Conservation (phyloP, 2,888 invertebrate genomes). For the Boloria selene region DNA sequence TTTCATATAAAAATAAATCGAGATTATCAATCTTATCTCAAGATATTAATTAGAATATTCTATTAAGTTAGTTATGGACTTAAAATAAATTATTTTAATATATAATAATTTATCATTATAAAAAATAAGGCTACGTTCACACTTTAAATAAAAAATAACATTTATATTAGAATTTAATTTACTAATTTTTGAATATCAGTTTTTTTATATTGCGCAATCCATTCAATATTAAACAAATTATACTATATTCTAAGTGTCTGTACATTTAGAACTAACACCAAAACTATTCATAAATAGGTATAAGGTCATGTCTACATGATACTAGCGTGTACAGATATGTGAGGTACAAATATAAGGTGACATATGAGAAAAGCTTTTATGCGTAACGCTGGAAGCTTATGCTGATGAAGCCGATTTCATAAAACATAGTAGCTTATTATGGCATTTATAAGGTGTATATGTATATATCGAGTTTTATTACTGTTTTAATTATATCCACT, state of each 20-base stretch:
- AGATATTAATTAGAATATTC: too few relatives aligned
- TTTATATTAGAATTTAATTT: too few relatives aligned
- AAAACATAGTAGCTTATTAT: not conserved
- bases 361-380: constrained; percentile 77
- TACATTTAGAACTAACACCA: constrained; percentile 31
- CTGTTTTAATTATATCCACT: too few relatives aligned
- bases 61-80: too few relatives aligned
- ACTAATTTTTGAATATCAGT: too few relatives aligned
- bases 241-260: constrained; percentile 21
- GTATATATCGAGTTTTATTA: not conserved
- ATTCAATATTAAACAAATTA: constrained; percentile 15
- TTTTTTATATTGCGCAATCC: constrained; percentile 14
- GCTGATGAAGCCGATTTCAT: constrained; percentile 40
- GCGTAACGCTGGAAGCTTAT: constrained; percentile 64
- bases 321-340: constrained; percentile 35
- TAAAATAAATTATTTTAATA: too few relatives aligned
- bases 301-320: constrained; percentile 19
- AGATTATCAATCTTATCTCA: too few relatives aligned
- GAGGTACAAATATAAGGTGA: constrained; percentile 37
- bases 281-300: constrained; percentile 25
- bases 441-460: constrained; percentile 8
- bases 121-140: too few relatives aligned
- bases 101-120: too few relatives aligned
- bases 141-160: too few relatives aligned
- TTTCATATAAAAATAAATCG: too few relatives aligned